Percentiles rank a stretch among this genome's conserved stretches.
These are phyloP conservation scores for Aramus guarauna DNA, from an alignment of 2,113 vertebrate genomes.

Conservation along the genomic window DNA sequence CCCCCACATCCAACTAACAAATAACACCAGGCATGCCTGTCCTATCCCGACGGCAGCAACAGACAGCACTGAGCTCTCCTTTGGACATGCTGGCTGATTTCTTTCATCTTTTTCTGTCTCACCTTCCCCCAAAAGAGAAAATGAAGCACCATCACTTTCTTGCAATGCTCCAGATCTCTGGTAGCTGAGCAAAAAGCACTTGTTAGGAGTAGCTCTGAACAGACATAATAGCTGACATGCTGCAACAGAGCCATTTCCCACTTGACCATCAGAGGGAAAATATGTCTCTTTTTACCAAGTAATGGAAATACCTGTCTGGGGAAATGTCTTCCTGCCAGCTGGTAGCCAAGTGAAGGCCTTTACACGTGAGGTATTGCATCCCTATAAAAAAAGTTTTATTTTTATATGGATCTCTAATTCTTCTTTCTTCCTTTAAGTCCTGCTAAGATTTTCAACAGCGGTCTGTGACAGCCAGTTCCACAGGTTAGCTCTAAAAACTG, in stretches of 20 bases:
- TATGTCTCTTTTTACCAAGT: accelerated
- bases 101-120: not conserved
- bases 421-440: not conserved
- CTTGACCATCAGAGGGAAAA: not conserved
- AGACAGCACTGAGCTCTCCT: not conserved
- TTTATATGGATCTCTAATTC: not conserved
- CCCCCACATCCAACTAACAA: not conserved
- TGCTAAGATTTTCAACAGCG: not conserved
- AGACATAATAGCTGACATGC: not conserved
- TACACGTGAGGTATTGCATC: not conserved
- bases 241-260: not conserved
- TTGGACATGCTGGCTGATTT: accelerated
- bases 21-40: not conserved
- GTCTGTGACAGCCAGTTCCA: not conserved
- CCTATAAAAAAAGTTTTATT: not conserved
- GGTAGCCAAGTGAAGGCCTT: not conserved
- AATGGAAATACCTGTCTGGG: not conserved
- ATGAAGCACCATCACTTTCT: not conserved
- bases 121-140: not conserved
- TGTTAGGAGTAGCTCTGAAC: not conserved
- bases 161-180: not conserved
- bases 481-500: not conserved
- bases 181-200: not conserved
- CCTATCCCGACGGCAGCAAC: not conserved
- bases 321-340: not conserved